Percentiles rank a stretch among this genome's conserved stretches.
phyloP scores from a whole-genome alignment of 92 coral and sea anemone species.

The Plumapathes pennacea region DNA sequence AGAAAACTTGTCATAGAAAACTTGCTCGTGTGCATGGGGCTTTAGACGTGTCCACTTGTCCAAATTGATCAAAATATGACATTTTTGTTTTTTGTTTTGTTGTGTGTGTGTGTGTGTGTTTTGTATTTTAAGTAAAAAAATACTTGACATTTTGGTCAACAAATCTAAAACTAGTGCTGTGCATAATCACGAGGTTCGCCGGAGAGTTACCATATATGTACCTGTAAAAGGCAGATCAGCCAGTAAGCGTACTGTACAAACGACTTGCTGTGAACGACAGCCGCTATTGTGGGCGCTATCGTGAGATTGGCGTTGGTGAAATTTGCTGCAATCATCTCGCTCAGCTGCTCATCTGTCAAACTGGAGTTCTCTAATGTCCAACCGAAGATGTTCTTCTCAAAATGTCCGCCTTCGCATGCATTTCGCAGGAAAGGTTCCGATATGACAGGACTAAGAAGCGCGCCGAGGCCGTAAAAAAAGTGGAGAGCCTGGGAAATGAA shows the following conservation, averaged over 20 bases:
- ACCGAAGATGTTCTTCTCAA: conserved; percentile 77
- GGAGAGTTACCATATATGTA: no score
- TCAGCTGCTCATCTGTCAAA: conserved; percentile 23
- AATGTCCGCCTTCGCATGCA: conserved; percentile 79
- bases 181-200: no score
- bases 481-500: conserved; percentile 74
- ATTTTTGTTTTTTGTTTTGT: no score
- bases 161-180: no score
- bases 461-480: conserved; percentile 97
- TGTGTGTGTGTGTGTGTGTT: no score
- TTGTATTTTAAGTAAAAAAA: no score
- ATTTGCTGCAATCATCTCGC: conserved; percentile 33
- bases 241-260: conserved; percentile 96
- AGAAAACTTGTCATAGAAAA: no score
- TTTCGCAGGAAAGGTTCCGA: conserved; percentile 90
- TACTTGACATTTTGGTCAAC: no score
- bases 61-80: no score
- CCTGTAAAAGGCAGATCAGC: conserved; percentile 93
- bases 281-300: neutral
- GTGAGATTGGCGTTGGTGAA: conserved; percentile 28
- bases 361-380: conserved; percentile 85
- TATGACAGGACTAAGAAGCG: conserved; percentile 89
- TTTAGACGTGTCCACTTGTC: no score
- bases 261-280: conserved; percentile 36
- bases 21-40: no score